Evolutionary conservation across 2,888 invertebrate species (phyloP).

Genomic region (Tipula confusa): DNA sequence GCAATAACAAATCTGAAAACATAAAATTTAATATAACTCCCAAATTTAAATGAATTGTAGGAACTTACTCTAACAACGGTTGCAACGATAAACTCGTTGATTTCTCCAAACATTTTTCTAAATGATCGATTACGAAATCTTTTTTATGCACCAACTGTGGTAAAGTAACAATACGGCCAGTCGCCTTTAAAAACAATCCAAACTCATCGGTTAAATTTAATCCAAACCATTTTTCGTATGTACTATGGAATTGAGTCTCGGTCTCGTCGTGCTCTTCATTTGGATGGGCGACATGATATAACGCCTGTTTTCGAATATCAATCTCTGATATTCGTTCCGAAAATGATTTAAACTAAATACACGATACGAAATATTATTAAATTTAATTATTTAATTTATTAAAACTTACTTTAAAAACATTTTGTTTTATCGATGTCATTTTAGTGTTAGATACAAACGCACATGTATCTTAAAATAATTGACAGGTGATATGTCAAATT

Average conservation of each 20-base stretch:
- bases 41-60: background rate
- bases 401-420: constrained; percentile 68
- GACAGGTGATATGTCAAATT: background rate
- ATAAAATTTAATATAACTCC: constrained; percentile 32
- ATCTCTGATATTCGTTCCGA: constrained; percentile 80
- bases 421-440: constrained; percentile 43
- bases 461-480: background rate
- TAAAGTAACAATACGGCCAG: constrained; percentile 71
- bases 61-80: constrained; percentile 76
- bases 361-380: background rate
- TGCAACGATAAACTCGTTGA: constrained; percentile 71
- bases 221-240: constrained; percentile 83
- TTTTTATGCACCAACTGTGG: constrained; percentile 79
- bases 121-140: constrained; percentile 65
- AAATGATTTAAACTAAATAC: constrained; percentile 78
- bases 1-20: constrained; percentile 71
- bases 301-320: constrained; percentile 73
- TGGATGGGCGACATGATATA: constrained; percentile 76
- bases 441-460: background rate
- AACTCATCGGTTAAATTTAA: constrained; percentile 83
- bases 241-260: constrained; percentile 75
- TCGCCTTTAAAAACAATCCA: constrained; percentile 68
- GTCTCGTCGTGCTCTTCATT: constrained; percentile 66
- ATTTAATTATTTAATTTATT: background rate
- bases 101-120: constrained; percentile 68